A percentile compares a stretch with the other conserved stretches of the same genome.
phyloP scores from a whole-genome alignment of 2,113 vertebrate species.

The Hypocryptadius cinnamomeus region DNA sequence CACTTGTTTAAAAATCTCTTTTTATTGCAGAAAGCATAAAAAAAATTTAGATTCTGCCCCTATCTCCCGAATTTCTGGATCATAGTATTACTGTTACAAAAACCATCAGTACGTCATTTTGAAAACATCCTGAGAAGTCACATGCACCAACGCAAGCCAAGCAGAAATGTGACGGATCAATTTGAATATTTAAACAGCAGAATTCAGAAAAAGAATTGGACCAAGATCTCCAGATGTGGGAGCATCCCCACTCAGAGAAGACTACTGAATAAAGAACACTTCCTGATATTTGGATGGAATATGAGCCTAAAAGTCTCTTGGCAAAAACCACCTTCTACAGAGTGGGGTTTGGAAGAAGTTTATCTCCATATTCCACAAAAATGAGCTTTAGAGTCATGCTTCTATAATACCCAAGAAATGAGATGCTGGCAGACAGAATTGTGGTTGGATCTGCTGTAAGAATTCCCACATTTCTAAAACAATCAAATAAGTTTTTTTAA shows the following conservation, averaged over 20 bases:
- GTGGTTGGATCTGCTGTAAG: neutral
- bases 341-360: neutral
- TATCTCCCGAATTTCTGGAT: neutral
- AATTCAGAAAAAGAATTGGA: neutral
- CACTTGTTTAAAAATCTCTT: neutral
- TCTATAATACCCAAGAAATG: neutral
- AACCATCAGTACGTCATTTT: neutral
- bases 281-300: neutral
- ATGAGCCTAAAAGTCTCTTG: neutral
- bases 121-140: slow-evolving; percentile 28
- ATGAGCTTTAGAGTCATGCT: neutral
- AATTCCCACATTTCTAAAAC: neutral
- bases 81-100: neutral
- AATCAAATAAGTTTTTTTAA: neutral
- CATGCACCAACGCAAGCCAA: neutral
- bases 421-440: neutral
- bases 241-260: neutral
- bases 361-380: neutral
- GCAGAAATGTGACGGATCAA: neutral
- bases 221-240: neutral
- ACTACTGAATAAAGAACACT: neutral
- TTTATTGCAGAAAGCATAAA: neutral
- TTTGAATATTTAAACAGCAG: slow-evolving; percentile 11
- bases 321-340: neutral
- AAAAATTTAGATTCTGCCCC: neutral